Percentiles rank a stretch among this genome's conserved stretches.
Evolutionary conservation across 2,888 invertebrate species (phyloP).

Genomic region (Drosophila putrida): DNA sequence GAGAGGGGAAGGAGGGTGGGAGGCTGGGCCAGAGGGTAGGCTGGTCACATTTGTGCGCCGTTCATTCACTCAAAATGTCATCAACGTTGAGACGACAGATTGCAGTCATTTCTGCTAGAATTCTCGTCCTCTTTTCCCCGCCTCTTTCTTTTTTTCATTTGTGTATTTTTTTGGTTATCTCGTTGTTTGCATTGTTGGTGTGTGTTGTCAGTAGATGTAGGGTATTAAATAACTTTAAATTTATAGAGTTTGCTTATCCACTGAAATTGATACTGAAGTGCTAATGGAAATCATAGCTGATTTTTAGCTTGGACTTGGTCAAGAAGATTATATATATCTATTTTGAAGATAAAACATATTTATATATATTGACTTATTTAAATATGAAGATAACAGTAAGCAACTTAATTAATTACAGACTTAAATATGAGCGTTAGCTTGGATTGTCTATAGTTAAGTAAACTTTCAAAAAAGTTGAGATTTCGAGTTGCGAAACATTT

Average conservation of each 20-base stretch:
- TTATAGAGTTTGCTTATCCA: not conserved
- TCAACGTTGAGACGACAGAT: slow-evolving; percentile 81
- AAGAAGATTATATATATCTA: too few relatives aligned
- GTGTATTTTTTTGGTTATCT: slow-evolving; percentile 50
- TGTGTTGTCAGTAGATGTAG: slow-evolving; percentile 23
- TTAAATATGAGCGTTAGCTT: too few relatives aligned
- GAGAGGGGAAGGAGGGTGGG: not conserved
- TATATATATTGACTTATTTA: too few relatives aligned
- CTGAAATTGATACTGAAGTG: not conserved
- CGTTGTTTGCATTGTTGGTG: slow-evolving; percentile 35
- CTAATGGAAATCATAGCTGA: not conserved
- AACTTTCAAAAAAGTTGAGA: too few relatives aligned
- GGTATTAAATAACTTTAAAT: slow-evolving; percentile 29
- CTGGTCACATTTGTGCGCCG: slow-evolving; percentile 70
- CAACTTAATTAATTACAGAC: too few relatives aligned
- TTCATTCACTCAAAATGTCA: slow-evolving; percentile 82
- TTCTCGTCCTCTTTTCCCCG: slow-evolving; percentile 27
- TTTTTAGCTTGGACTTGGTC: not conserved
- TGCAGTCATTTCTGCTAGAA: slow-evolving; percentile 75
- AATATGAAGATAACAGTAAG: too few relatives aligned
- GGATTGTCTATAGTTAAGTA: too few relatives aligned
- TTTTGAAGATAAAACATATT: too few relatives aligned
- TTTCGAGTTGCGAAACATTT: too few relatives aligned
- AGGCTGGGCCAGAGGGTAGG: slow-evolving; percentile 52
- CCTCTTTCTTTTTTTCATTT: slow-evolving; percentile 25